A percentile compares a stretch with the other conserved stretches of the same genome.
Conservation (phyloP, 2,113 vertebrate genomes). For the Chionomys nivalis region DNA sequence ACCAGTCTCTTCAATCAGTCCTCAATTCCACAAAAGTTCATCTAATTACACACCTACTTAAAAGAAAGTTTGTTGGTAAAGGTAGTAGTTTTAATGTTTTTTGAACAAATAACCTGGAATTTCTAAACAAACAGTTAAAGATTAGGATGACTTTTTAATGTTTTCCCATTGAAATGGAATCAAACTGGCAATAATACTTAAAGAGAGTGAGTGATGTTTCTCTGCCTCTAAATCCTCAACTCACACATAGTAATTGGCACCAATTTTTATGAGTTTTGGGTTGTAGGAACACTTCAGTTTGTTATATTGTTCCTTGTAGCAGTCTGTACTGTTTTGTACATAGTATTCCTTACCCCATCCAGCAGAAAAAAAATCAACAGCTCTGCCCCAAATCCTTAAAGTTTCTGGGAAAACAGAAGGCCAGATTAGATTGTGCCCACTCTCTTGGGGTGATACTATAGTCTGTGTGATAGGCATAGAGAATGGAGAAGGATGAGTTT, state of each 20-base stretch:
- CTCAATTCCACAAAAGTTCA: not conserved
- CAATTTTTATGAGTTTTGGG: not conserved
- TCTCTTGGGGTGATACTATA: not conserved
- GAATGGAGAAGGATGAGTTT: not conserved
- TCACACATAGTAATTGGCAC: not conserved
- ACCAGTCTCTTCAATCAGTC: not conserved
- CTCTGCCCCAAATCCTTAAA: not conserved
- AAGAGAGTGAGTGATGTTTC: not conserved
- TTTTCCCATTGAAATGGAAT: conserved; percentile 41
- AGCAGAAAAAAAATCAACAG: not conserved
- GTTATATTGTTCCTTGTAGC: conserved; percentile 23
- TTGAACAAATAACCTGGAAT: conserved; percentile 30
- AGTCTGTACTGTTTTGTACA: not conserved
- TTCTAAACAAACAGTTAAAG: not conserved
- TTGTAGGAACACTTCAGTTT: not conserved
- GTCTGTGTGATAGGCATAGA: not conserved
- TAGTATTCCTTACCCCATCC: not conserved
- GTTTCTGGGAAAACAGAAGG: conserved; percentile 9
- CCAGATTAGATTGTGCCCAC: not conserved
- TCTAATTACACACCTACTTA: not conserved
- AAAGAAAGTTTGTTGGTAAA: conserved; percentile 21
- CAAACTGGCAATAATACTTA: not conserved
- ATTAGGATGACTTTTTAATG: not conserved
- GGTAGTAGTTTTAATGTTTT: conserved; percentile 16
- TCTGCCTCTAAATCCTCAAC: not conserved